Conservation (phyloP, 2,113 vertebrate species). For the Eretmochelys imbricata region DNA sequence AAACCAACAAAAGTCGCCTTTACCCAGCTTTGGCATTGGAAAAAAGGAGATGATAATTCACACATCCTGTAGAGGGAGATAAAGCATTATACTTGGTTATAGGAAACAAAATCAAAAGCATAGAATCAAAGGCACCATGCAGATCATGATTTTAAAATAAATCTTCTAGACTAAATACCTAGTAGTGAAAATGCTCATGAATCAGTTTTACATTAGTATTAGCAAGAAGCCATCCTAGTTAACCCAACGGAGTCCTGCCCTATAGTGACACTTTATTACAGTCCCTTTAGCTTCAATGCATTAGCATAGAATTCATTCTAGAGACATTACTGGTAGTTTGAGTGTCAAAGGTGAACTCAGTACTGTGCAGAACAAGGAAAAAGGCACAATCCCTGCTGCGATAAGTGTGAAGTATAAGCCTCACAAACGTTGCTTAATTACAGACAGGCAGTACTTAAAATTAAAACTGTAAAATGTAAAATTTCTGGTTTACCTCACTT, state of each 20-base stretch:
- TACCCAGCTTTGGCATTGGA: neutral
- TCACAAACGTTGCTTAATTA: neutral
- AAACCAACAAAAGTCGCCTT: neutral
- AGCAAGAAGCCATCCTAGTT: neutral
- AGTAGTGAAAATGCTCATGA: neutral
- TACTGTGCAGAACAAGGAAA: neutral
- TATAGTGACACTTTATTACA: neutral
- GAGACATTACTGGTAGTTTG: neutral
- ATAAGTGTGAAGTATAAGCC: neutral
- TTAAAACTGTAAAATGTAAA: fast-evolving
- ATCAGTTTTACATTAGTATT: neutral
- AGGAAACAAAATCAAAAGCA: neutral
- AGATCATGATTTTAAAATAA: neutral
- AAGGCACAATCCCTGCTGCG: neutral
- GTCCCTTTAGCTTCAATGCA: neutral
- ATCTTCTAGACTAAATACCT: neutral
- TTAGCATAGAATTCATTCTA: neutral
- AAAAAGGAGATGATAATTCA: neutral
- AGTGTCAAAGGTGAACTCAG: neutral
- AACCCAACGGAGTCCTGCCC: neutral
- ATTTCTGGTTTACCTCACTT: neutral
- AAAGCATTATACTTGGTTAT: neutral
- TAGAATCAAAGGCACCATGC: neutral
- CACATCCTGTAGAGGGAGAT: constrained; percentile 55
- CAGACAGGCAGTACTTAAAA: neutral